These are phyloP conservation scores for Philhelius pedissequus DNA, from an alignment of 2,888 invertebrate species.

Conservation along the genomic window DNA sequence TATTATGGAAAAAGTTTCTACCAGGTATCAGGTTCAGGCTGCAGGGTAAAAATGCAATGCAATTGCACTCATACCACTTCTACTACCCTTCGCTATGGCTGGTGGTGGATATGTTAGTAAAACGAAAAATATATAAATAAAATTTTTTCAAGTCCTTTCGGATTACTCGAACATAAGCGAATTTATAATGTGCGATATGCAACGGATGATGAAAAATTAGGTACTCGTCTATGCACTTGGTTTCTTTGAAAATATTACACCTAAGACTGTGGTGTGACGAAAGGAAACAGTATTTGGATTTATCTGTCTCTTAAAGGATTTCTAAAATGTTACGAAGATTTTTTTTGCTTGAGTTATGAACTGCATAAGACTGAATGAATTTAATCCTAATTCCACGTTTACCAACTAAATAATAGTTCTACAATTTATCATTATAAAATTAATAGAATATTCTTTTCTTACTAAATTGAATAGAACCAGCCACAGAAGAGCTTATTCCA, in stretches of 20 bases:
- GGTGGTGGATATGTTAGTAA: background rate
- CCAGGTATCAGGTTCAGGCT: background rate
- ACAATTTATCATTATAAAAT: no score
- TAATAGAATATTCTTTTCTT: no score
- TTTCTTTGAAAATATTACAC: conserved; percentile 22
- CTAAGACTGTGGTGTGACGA: background rate
- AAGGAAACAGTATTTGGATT: conserved; percentile 20
- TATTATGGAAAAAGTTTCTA: conserved; percentile 33
- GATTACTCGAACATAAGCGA: background rate
- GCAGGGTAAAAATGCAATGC: background rate
- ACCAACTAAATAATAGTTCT: no score
- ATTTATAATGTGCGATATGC: conserved; percentile 19
- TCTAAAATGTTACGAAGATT: background rate
- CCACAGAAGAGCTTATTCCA: no score
- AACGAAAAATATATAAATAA: background rate
- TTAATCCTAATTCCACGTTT: no score
- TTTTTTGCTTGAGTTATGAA: background rate
- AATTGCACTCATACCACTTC: background rate
- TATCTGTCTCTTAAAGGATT: conserved; percentile 16
- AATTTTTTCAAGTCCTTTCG: conserved; percentile 10
- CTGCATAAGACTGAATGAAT: no score
- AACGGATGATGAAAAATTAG: conserved; percentile 23
- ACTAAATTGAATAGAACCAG: no score
- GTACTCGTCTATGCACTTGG: conserved; percentile 40
- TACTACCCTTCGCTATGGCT: background rate